Evolutionary conservation across 2,888 invertebrate species (phyloP).

Genomic region (Steinernema carpocapsae): DNA sequence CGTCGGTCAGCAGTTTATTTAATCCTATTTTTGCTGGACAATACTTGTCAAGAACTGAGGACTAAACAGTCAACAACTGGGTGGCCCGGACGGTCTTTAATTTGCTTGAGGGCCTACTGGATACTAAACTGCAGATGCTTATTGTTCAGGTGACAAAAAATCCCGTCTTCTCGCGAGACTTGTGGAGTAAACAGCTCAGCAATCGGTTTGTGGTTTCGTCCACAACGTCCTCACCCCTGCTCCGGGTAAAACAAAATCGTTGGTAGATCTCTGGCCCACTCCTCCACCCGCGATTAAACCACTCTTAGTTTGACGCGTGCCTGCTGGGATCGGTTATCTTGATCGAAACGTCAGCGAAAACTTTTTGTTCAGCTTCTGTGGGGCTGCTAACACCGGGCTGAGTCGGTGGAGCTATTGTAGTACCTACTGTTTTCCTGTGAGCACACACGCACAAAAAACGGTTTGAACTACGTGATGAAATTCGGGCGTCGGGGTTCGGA

Average conservation of each 20-base stretch:
- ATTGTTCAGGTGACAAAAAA: neutral
- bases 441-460: neutral
- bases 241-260: neutral
- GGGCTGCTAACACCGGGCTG: no score
- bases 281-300: neutral
- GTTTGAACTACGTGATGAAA: neutral
- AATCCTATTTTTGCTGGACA: no score
- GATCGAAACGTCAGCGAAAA: slow-evolving; percentile 16
- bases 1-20: no score
- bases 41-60: neutral
- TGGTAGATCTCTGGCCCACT: neutral
- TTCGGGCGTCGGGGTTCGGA: neutral
- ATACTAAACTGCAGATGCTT: neutral
- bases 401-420: no score
- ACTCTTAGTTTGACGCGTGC: neutral
- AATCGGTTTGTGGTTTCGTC: neutral
- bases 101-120: neutral
- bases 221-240: neutral
- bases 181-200: slow-evolving; percentile 12
- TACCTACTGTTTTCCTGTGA: neutral
- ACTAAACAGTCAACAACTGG: neutral
- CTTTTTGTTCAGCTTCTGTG: no score
- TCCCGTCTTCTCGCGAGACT: neutral
- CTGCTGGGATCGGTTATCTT: slow-evolving; percentile 4
- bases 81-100: no score